Evolutionary conservation across 30 jellyfish, hydroid and myxozoan species (phyloP).

Genomic region (Aurelia sp.): DNA sequence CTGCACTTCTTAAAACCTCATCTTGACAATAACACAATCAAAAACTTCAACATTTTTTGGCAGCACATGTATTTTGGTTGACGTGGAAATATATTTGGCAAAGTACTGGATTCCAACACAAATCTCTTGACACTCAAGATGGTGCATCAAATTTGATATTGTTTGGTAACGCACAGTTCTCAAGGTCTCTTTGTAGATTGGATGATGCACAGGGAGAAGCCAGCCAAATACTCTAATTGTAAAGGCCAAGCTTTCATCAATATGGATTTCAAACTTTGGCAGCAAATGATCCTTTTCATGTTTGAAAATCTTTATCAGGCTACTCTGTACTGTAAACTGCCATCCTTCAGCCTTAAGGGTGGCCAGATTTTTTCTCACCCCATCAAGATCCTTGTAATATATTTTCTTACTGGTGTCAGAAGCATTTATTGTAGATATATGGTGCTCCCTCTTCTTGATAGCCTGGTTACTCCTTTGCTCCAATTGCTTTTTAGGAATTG

Average conservation of each 20-base stretch:
- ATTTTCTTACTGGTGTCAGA: neutral
- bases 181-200: neutral
- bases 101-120: conserved; percentile 28
- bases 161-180: conserved; percentile 29
- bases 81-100: neutral
- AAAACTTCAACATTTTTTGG: neutral
- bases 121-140: neutral
- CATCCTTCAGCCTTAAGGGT: conserved; percentile 5
- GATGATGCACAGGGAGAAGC: conserved; percentile 46
- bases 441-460: neutral
- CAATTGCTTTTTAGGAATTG: neutral
- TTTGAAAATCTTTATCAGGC: neutral
- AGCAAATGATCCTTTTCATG: neutral
- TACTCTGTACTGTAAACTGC: neutral
- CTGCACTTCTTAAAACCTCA: neutral
- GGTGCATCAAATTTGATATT: conserved; percentile 3
- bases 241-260: conserved; percentile 41
- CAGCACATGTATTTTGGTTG: neutral
- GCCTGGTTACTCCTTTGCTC: neutral
- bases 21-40: neutral
- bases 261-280: conserved; percentile 21
- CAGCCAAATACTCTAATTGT: conserved; percentile 47
- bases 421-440: neutral
- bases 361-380: neutral
- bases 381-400: neutral